Conservation (phyloP, 2,797 vertebrate genomes). For the Danio albolineatus region DNA sequence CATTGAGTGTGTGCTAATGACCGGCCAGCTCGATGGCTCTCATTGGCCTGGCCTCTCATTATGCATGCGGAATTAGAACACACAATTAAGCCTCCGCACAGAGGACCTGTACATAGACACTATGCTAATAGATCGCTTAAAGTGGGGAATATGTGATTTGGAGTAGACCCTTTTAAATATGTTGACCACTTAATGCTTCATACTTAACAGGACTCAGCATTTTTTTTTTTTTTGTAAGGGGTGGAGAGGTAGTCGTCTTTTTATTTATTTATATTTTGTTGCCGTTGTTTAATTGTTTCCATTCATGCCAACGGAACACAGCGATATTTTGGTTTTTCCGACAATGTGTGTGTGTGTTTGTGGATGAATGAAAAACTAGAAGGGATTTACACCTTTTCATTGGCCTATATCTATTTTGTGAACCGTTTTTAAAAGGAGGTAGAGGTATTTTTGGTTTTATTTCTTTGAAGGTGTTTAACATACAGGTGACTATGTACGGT, state of each 20-base stretch:
- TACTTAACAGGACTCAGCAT: conserved; percentile 72
- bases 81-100: conserved; percentile 65
- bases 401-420: conserved; percentile 64
- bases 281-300: conserved; percentile 64
- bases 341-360: conserved; percentile 62
- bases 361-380: conserved; percentile 64
- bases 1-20: conserved; percentile 65
- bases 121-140: conserved; percentile 72
- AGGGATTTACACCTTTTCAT: conserved; percentile 57
- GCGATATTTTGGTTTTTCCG: conserved; percentile 74
- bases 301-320: conserved; percentile 69
- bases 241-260: conserved; percentile 82
- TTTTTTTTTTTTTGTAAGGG: conserved; percentile 31
- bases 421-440: conserved; percentile 84
- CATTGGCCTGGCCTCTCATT: conserved; percentile 65
- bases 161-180: conserved; percentile 71
- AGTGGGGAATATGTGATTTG: conserved; percentile 70
- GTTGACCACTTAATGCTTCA: conserved; percentile 69
- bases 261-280: conserved; percentile 64
- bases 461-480: conserved; percentile 73
- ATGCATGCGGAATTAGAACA: conserved; percentile 69
- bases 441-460: conserved; percentile 82
- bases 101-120: conserved; percentile 71
- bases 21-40: conserved; percentile 66
- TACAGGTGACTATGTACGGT: conserved; percentile 52